Evolutionary conservation across 2,113 vertebrate genomes (phyloP).

Genomic region (Cebidichthys violaceus): DNA sequence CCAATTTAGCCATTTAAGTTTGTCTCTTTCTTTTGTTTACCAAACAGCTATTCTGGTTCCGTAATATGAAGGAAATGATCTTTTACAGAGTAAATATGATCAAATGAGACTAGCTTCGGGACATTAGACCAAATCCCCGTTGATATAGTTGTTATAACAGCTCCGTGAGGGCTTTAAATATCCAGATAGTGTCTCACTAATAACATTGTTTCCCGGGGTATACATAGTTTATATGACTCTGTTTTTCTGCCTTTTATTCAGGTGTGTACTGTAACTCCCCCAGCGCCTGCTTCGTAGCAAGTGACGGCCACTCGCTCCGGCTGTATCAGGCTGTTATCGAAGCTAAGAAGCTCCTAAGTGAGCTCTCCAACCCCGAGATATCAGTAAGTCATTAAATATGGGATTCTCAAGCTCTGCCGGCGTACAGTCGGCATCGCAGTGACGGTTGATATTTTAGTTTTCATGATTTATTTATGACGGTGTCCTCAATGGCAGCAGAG

Average conservation of each 20-base stretch:
- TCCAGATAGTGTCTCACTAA: neutral
- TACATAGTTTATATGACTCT: neutral
- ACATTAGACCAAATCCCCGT: neutral
- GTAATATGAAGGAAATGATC: neutral
- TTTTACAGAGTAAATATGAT: constrained; percentile 6
- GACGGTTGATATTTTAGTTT: neutral
- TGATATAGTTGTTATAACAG: constrained; percentile 3
- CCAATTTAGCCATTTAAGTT: neutral
- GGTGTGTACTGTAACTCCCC: constrained; percentile 97
- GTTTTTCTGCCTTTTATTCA: constrained; percentile 52
- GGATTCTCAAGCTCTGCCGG: constrained; percentile 7
- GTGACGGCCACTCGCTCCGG: constrained; percentile 93
- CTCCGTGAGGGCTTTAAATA: neutral
- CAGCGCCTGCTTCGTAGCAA: constrained; percentile 98
- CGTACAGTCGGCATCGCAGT: neutral
- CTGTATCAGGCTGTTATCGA: constrained; percentile 98
- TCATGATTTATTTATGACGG: neutral
- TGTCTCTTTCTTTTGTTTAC: constrained; percentile 1
- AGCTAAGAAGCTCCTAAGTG: constrained; percentile 95
- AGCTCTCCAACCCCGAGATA: constrained; percentile 96
- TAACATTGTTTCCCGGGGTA: neutral
- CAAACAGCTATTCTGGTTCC: constrained; percentile 3
- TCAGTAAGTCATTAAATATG: constrained; percentile 88
- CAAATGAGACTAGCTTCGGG: constrained; percentile 17
- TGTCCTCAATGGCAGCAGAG: neutral